These are phyloP conservation scores for Aradus depressus DNA, from an alignment of 2,888 invertebrate species.

Conservation along the genomic window DNA sequence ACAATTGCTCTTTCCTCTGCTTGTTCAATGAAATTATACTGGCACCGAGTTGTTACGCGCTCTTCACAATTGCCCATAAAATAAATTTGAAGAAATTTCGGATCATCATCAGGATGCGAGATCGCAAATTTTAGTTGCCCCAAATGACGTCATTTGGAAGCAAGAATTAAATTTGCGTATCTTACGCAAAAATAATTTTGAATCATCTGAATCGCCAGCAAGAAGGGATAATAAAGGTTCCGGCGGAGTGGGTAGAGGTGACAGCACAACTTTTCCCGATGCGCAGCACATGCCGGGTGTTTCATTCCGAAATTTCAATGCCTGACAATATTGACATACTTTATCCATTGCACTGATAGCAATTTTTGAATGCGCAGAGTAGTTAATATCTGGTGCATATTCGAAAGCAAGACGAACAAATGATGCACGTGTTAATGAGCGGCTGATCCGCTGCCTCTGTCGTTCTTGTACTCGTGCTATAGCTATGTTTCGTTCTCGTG, in stretches of 20 bases:
- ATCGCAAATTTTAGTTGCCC: conserved; percentile 23
- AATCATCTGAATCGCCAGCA: conserved; percentile 29
- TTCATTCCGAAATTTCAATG: conserved; percentile 30
- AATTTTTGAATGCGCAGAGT: conserved; percentile 31
- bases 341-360: conserved; percentile 15
- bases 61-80: too few species aligned
- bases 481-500: background rate
- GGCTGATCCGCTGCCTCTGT: conserved; percentile 3
- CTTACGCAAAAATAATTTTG: conserved; percentile 29
- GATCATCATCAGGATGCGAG: too few species aligned
- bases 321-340: conserved; percentile 28
- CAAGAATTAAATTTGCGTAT: conserved; percentile 32
- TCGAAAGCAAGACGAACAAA: conserved; percentile 28
- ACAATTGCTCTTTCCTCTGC: too few species aligned
- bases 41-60: too few species aligned
- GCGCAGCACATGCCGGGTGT: conserved; percentile 29
- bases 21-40: too few species aligned
- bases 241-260: conserved; percentile 28
- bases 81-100: too few species aligned
- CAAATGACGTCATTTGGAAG: conserved; percentile 29
- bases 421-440: conserved; percentile 6
- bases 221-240: conserved; percentile 30
- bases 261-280: conserved; percentile 28
- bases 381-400: conserved; percentile 32
- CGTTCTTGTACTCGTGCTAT: background rate